phyloP scores from a whole-genome alignment of 64 coral and sea anemone genomes.

The Actinia equina region DNA sequence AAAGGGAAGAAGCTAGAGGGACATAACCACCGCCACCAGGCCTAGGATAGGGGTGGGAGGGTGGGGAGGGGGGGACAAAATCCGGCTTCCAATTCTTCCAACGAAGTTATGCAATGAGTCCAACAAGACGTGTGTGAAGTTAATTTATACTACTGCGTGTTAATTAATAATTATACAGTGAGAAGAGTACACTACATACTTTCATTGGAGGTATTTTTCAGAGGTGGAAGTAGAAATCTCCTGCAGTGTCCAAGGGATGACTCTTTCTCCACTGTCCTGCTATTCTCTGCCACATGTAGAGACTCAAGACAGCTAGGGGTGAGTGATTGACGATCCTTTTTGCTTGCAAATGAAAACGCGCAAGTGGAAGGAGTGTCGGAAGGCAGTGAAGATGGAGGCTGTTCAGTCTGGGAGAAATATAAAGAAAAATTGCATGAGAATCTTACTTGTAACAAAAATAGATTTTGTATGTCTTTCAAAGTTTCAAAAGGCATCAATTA shows the following conservation, averaged over 20 bases:
- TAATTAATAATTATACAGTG: no score
- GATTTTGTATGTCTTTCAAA: no score
- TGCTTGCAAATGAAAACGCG: neutral
- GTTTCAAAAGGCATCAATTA: no score
- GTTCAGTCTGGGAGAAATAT: neutral
- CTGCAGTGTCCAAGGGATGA: constrained; percentile 28
- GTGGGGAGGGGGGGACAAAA: no score
- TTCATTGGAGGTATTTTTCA: constrained; percentile 1
- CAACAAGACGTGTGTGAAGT: no score
- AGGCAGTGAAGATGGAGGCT: neutral
- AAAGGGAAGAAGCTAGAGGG: no score
- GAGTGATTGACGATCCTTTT: constrained; percentile 27
- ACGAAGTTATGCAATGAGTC: no score
- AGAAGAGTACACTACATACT: neutral
- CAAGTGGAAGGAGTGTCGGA: neutral
- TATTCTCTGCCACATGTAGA: constrained; percentile 50
- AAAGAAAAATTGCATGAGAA: neutral
- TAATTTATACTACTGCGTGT: no score
- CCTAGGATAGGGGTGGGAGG: no score
- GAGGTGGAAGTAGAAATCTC: constrained; percentile 63
- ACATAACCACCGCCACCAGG: no score
- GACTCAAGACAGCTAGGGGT: constrained; percentile 61
- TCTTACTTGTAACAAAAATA: neutral
- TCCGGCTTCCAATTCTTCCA: no score
- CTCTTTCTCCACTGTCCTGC: constrained; percentile 41